phyloP scores from a whole-genome alignment of 2,888 invertebrate species.

The Sminthurinus aureus region DNA sequence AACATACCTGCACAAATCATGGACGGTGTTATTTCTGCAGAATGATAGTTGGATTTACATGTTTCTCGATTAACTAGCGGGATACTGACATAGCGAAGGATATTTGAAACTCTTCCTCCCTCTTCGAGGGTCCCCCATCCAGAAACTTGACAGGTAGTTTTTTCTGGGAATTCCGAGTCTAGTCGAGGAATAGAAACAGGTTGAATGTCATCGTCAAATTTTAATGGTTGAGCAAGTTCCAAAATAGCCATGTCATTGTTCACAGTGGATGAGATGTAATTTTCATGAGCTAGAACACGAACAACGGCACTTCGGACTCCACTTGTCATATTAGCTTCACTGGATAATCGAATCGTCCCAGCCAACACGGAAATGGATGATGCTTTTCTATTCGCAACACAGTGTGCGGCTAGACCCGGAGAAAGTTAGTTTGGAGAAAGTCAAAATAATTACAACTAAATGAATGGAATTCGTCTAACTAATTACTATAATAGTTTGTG shows the following conservation, averaged over 20 bases:
- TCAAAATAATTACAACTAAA: conserved; percentile 5
- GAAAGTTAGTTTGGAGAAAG: not conserved
- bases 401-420: not conserved
- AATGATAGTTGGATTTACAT: conserved; percentile 24
- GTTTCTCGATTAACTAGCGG: conserved; percentile 19
- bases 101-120: conserved; percentile 19
- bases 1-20: conserved; percentile 39
- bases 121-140: conserved; percentile 39
- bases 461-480: not conserved
- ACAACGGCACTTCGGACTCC: conserved; percentile 32
- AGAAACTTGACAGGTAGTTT: conserved; percentile 14
- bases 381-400: conserved; percentile 19
- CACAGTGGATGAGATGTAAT: conserved; percentile 44
- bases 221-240: not conserved
- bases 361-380: conserved; percentile 3
- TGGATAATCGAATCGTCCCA: conserved; percentile 19
- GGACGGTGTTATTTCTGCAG: conserved; percentile 24
- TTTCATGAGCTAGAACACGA: conserved; percentile 35
- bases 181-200: conserved; percentile 20
- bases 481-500: no score
- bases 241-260: conserved; percentile 48
- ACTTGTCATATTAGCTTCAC: conserved; percentile 14
- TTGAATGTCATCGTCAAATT: conserved; percentile 3
- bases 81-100: conserved; percentile 26
- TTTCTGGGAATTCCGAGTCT: not conserved